Evolutionary conservation across 1,140 invertebrate species (phyloP).

Genomic region (Leptopilina clavipes): DNA sequence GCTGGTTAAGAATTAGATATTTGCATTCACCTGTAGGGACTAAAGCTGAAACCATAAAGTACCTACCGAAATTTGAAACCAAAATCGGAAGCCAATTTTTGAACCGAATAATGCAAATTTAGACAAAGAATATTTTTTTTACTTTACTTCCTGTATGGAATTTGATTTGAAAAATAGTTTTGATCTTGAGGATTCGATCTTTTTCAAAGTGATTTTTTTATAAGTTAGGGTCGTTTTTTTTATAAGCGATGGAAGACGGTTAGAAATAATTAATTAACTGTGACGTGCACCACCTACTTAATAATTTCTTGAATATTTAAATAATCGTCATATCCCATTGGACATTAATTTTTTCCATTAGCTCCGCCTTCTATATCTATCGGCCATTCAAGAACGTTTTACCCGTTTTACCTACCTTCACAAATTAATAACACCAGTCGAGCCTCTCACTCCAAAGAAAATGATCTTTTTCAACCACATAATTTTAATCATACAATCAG

Average conservation of each 20-base stretch:
- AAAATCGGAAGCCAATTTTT: background rate
- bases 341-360: background rate
- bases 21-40: background rate
- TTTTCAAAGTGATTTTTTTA: background rate
- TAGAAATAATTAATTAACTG: background rate
- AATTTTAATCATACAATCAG: background rate
- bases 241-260: background rate
- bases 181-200: background rate
- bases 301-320: conserved; percentile 11
- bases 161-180: background rate
- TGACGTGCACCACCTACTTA: conserved; percentile 9
- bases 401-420: background rate
- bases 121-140: background rate
- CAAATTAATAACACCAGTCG: background rate
- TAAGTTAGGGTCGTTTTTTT: background rate
- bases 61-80: conserved; percentile 1
- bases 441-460: background rate
- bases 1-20: background rate
- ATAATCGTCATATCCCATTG: conserved; percentile 14
- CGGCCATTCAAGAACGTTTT: conserved; percentile 23
- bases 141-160: background rate
- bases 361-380: background rate
- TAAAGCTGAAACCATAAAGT: conserved; percentile 6
- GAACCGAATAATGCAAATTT: background rate
- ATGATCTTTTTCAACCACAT: background rate